Conservation (phyloP, 2,888 invertebrate genomes). For the Eremobia ochroleuca region DNA sequence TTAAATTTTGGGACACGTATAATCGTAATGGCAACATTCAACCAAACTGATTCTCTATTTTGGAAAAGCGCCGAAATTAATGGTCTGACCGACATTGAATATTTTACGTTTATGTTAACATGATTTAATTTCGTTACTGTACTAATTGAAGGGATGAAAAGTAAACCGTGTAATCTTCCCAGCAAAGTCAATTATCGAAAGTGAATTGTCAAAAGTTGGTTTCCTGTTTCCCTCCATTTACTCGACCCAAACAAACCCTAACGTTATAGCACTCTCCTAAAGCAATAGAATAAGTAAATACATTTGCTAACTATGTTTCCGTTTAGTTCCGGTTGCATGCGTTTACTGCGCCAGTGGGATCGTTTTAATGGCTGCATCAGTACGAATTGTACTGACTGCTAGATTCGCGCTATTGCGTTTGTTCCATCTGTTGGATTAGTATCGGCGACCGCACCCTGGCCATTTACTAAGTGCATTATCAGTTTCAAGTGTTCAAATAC, state of each 20-base stretch:
- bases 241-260: neutral
- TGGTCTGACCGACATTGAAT: neutral
- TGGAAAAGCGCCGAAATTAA: neutral
- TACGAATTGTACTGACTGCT: slow-evolving; percentile 12
- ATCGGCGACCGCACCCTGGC: neutral
- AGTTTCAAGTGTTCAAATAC: too few species aligned
- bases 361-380: slow-evolving; percentile 34
- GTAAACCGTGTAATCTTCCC: neutral
- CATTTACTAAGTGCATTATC: neutral
- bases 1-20: too few species aligned
- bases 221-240: neutral
- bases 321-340: slow-evolving; percentile 15
- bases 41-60: neutral
- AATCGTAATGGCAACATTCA: neutral
- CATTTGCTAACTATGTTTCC: slow-evolving; percentile 11
- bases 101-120: neutral
- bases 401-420: neutral
- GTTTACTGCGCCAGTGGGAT: slow-evolving; percentile 11
- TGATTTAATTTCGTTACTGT: neutral
- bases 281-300: slow-evolving; percentile 18
- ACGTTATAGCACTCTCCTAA: neutral
- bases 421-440: slow-evolving; percentile 14
- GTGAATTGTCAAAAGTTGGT: neutral
- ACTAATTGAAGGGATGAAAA: neutral
- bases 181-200: neutral